These are phyloP conservation scores for Zygaena filipendulae DNA, from an alignment of 2,888 invertebrate genomes.

Conservation along the genomic window DNA sequence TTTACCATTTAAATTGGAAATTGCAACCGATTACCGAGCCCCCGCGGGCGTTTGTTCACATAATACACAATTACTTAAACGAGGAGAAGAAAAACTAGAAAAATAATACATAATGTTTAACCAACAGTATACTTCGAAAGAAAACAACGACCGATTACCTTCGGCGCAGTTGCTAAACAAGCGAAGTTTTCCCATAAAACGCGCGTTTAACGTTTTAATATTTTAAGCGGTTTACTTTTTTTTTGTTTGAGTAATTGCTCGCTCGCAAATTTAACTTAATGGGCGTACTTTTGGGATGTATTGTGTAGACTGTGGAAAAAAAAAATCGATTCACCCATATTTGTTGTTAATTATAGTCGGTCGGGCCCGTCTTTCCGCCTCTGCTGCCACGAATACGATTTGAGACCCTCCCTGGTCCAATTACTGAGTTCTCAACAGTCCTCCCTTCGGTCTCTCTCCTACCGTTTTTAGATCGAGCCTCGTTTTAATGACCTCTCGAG, in stretches of 20 bases:
- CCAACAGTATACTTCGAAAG: too few relatives aligned
- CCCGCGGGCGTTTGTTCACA: constrained; percentile 43
- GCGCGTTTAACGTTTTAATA: constrained; percentile 48
- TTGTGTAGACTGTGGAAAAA: constrained; percentile 19
- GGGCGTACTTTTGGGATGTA: constrained; percentile 33
- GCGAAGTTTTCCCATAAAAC: constrained; percentile 57
- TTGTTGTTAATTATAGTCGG: constrained; percentile 68
- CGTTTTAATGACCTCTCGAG: constrained; percentile 67
- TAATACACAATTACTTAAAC: constrained; percentile 56
- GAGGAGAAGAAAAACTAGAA: constrained; percentile 43
- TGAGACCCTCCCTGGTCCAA: constrained; percentile 66
- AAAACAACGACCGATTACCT: constrained; percentile 41
- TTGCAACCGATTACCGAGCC: constrained; percentile 42
- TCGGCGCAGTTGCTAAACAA: constrained; percentile 51
- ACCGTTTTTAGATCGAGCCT: constrained; percentile 63
- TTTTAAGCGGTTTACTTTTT: constrained; percentile 48
- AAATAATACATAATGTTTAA: too few relatives aligned
- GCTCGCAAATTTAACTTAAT: constrained; percentile 47
- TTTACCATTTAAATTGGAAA: constrained; percentile 36
- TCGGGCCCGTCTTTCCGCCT: constrained; percentile 65
- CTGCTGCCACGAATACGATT: constrained; percentile 62
- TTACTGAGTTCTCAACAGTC: constrained; percentile 62
- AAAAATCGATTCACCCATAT: constrained; percentile 67
- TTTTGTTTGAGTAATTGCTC: constrained; percentile 56
- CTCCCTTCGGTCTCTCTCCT: constrained; percentile 38